Percentiles rank a stretch among this genome's conserved stretches.
These are phyloP conservation scores for Gambusia holbrooki DNA, from an alignment of 2,113 vertebrate species.

Conservation along the genomic window DNA sequence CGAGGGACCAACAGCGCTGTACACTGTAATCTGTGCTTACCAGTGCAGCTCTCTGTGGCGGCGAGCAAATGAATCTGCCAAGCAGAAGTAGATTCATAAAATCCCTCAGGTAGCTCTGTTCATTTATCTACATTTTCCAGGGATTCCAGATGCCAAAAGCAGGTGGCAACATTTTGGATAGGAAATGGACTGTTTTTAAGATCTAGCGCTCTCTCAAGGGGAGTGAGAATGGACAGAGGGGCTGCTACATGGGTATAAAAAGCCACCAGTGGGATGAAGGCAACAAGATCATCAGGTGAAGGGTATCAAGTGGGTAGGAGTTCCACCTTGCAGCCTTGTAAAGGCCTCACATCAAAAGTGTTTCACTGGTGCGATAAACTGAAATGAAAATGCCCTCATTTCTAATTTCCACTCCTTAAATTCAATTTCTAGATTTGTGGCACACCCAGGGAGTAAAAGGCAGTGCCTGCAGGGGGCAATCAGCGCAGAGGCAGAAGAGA, in stretches of 20 bases:
- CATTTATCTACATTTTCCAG: conserved; percentile 84
- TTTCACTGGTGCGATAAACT: conserved; percentile 58
- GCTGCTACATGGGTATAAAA: conserved; percentile 41
- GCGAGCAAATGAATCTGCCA: conserved; percentile 80
- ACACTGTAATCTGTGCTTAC: conserved; percentile 81
- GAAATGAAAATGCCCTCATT: conserved; percentile 69
- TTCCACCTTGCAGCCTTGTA: conserved; percentile 23
- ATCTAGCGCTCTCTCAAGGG: conserved; percentile 69
- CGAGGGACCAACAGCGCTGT: conserved; percentile 61
- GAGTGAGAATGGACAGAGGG: conserved; percentile 42
- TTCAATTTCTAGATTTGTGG: conserved; percentile 70
- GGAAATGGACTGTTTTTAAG: conserved; percentile 79
- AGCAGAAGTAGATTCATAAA: conserved; percentile 81
- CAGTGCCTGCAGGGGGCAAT: conserved; percentile 36
- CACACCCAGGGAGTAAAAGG: conserved; percentile 60
- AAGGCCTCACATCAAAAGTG: conserved; percentile 42
- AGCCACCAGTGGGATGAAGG: conserved; percentile 41
- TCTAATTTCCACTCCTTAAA: conserved; percentile 69
- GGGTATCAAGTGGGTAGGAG: conserved; percentile 37
- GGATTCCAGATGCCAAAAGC: conserved; percentile 80
- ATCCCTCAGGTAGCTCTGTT: conserved; percentile 82
- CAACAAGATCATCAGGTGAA: conserved; percentile 56
- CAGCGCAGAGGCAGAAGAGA: conserved; percentile 42
- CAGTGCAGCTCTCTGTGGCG: conserved; percentile 77
- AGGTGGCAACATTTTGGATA: conserved; percentile 81